phyloP scores from a whole-genome alignment of 2,113 vertebrate genomes.

The Lichenostomus cassidix region DNA sequence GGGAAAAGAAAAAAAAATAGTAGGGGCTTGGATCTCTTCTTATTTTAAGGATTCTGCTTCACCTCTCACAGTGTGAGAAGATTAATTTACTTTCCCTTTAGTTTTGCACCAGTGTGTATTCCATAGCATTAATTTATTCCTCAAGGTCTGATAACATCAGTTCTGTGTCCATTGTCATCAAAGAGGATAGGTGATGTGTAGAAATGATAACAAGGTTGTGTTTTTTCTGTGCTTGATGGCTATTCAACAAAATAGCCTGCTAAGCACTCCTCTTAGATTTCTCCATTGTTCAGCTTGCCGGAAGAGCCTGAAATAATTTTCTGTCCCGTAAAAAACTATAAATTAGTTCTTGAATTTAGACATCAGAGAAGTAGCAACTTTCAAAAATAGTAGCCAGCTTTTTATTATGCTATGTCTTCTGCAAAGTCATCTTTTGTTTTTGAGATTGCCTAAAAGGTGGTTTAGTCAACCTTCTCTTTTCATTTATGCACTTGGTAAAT shows the following conservation, averaged over 20 bases:
- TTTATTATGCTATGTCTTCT: background rate
- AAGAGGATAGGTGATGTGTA: background rate
- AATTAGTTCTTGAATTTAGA: background rate
- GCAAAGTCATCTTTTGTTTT: background rate
- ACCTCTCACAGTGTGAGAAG: background rate
- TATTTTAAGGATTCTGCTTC: background rate
- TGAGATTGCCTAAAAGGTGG: background rate
- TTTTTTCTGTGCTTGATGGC: slow-evolving; percentile 4
- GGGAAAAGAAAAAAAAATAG: background rate
- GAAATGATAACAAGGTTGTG: slow-evolving; percentile 35
- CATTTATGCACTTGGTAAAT: background rate
- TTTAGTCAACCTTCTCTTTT: background rate
- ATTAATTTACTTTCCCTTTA: slow-evolving; percentile 36
- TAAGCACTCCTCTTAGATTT: slow-evolving; percentile 2
- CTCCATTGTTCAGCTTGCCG: background rate
- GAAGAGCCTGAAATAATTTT: background rate
- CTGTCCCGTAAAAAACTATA: background rate
- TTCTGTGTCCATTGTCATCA: background rate
- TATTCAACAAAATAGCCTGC: slow-evolving; percentile 12
- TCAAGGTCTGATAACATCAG: slow-evolving; percentile 26
- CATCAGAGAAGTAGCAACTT: background rate
- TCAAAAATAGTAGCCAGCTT: background rate
- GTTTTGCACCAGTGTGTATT: background rate
- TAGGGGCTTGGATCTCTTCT: background rate
- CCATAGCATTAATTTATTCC: slow-evolving; percentile 38